Evolutionary conservation across 2,113 vertebrate genomes (phyloP).

Genomic region (Leptobrachium leishanense): DNA sequence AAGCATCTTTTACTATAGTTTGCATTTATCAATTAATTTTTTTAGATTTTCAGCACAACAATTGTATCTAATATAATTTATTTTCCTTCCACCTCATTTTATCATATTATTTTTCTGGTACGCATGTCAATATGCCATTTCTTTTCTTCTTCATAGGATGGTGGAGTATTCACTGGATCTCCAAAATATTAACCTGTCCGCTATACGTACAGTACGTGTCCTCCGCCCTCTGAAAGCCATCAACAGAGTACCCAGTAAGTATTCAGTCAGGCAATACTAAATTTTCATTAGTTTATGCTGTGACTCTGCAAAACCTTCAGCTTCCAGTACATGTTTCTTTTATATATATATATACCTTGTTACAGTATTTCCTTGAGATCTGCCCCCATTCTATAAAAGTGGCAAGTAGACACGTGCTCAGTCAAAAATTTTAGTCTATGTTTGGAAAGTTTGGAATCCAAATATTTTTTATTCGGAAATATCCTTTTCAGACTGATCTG

Average conservation of each 20-base stretch:
- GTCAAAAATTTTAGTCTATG: too few relatives aligned
- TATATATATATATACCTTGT: not conserved
- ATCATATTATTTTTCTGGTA: not conserved
- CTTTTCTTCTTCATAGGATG: constrained; percentile 76
- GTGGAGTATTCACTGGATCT: constrained; percentile 97
- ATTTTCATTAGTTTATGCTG: constrained; percentile 9
- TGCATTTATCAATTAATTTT: too few relatives aligned
- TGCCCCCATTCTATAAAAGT: too few relatives aligned
- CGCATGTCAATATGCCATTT: not conserved
- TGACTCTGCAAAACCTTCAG: constrained; percentile 22
- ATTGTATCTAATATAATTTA: not conserved
- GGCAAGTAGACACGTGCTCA: too few relatives aligned
- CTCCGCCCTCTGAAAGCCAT: constrained; percentile 96
- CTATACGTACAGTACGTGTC: constrained; percentile 93
- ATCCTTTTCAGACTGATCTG: too few relatives aligned
- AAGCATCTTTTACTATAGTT: too few relatives aligned
- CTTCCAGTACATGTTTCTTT: constrained; percentile 6
- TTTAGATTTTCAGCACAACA: too few relatives aligned
- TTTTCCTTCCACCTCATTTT: too few relatives aligned
- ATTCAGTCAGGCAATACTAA: too few relatives aligned
- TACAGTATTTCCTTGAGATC: too few relatives aligned
- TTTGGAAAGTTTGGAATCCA: too few relatives aligned
- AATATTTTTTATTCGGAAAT: too few relatives aligned
- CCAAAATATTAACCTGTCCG: constrained; percentile 96
- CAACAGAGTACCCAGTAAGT: constrained; percentile 97